Conservation (phyloP, 2,797 vertebrate genomes). For the Esox lucius region DNA sequence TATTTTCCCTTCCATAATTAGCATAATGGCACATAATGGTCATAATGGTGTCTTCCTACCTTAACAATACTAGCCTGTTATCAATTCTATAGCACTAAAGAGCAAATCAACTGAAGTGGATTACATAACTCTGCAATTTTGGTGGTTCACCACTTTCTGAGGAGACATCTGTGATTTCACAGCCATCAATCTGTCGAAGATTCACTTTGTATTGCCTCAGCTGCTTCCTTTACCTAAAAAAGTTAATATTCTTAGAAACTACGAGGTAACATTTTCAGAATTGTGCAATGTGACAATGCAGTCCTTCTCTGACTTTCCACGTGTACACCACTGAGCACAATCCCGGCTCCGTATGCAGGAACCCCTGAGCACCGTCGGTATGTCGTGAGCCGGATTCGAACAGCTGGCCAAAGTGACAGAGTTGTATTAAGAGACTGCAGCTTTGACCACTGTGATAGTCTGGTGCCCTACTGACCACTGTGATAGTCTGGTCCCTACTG, state of each 20-base stretch:
- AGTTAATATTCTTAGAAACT: neutral
- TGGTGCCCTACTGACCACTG: too few relatives aligned
- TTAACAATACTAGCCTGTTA: slow-evolving; percentile 56
- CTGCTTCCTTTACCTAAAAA: neutral
- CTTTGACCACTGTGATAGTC: too few relatives aligned
- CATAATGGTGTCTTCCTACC: slow-evolving; percentile 55
- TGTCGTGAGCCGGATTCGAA: too few relatives aligned
- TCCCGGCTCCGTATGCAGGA: too few relatives aligned
- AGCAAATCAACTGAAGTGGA: slow-evolving; percentile 21
- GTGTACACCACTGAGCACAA: too few relatives aligned
- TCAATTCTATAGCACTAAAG: slow-evolving; percentile 18
- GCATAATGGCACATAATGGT: slow-evolving; percentile 64
- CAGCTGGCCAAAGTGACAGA: too few relatives aligned
- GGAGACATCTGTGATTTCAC: neutral
- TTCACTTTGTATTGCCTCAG: neutral
- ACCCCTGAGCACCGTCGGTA: too few relatives aligned
- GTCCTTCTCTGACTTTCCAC: too few relatives aligned
- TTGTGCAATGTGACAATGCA: too few relatives aligned
- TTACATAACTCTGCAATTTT: slow-evolving; percentile 25
- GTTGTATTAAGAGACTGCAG: too few relatives aligned
- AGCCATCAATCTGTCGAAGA: neutral
- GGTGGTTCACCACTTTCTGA: slow-evolving; percentile 14
- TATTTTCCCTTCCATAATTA: slow-evolving; percentile 59
- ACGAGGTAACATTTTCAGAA: neutral
- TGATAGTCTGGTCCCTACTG: too few relatives aligned